Percentiles rank a stretch among this genome's conserved stretches.
phyloP scores from a whole-genome alignment of 2,888 invertebrate genomes.

The Stenichneumon culpator region DNA sequence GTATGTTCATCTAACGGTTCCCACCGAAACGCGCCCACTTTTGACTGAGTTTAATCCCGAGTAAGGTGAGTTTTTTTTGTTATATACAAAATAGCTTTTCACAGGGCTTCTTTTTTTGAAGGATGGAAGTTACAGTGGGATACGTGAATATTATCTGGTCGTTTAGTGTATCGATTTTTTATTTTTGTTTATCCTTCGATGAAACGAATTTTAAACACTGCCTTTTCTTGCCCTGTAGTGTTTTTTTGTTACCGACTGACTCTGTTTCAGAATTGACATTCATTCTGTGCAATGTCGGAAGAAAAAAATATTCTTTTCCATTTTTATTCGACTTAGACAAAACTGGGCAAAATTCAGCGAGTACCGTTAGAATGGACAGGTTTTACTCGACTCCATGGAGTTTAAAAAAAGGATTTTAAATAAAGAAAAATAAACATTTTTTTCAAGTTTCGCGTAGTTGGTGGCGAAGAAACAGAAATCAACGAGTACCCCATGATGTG shows the following conservation, averaged over 20 bases:
- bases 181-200: no score
- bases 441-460: slow-evolving; percentile 85
- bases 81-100: not conserved
- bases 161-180: not conserved
- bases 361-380: not conserved
- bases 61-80: slow-evolving; percentile 3
- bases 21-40: not conserved
- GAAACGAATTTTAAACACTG: not conserved
- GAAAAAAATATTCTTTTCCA: no score
- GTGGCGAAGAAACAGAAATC: slow-evolving; percentile 86
- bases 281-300: no score
- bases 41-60: slow-evolving; percentile 1
- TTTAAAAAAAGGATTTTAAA: not conserved
- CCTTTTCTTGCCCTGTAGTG: not conserved
- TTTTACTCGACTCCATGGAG: not conserved
- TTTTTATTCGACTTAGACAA: not conserved
- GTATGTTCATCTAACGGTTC: slow-evolving; percentile 37
- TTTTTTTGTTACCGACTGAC: not conserved
- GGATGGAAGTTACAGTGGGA: not conserved
- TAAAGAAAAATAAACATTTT: not conserved
- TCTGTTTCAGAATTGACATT: not conserved
- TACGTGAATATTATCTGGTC: not conserved
- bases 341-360: not conserved
- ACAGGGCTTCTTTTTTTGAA: slow-evolving; percentile 16
- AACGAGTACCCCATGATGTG: slow-evolving; percentile 89